Evolutionary conservation across 2,888 invertebrate species (phyloP), one percentile per base, ranked within the genome.

Genomic region (Sminthurides aquaticus): DNA sequence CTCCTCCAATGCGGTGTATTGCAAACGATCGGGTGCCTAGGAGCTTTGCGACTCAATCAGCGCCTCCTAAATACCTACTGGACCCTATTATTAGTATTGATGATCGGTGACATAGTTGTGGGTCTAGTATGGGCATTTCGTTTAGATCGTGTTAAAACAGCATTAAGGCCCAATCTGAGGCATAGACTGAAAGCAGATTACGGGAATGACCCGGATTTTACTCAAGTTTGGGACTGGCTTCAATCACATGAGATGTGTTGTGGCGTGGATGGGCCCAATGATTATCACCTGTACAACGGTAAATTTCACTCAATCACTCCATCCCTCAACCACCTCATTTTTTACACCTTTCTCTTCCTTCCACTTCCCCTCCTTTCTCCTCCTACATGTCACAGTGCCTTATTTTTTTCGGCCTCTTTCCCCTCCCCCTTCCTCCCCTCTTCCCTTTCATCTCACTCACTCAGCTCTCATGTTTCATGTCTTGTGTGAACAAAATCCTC

Each of bases 61-160:
- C 85, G 86, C 68, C 84, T 91, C 75, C 84, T 91, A 66, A 89
- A 90, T 82, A 86, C 87, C 69, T 91, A 91, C 79, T 91, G 90
- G 90, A 81, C 90, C 66, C 83, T 90, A 29, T 81, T 91, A 71
- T 81, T 91, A 52, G 86, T 87, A 27, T 82, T 91, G 60, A 83
- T 91, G 62, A 87, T 90, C 76, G 91, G 91, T 66, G 91, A 91
- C 83, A 86, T 87, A 20, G 85, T 90, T 60, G 85, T 91, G 71
- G 91, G 91, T 57, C 86, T 90, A 65, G 88, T 89, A 76, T 91
- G 91, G 91, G 86, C 90, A 70, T 89, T 90, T 79, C 83, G 87
- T 49, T 88, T 88, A 78, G 87, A 88, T 76, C 83, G 84, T 60
- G 85, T 91, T 75, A 86, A 88, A 76, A 84, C 87, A 71, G 88